Conservation (phyloP, 2,888 invertebrate species). For the Orchesellides sinensis region DNA sequence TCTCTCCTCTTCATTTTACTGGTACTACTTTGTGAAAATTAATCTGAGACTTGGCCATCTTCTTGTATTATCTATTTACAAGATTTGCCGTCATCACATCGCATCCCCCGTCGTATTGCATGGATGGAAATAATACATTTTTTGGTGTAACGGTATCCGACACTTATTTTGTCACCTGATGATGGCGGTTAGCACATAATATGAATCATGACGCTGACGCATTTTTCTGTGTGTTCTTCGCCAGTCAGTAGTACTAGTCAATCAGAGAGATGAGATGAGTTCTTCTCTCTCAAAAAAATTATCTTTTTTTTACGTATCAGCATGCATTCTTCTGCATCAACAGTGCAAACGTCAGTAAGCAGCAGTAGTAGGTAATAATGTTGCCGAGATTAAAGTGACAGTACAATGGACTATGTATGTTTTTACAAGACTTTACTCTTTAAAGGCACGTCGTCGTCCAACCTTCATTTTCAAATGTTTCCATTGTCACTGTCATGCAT, state of each 20-base stretch:
- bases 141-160: slow-evolving; percentile 59
- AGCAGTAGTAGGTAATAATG: no score
- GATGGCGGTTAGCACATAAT: slow-evolving; percentile 41
- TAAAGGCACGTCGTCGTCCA: slow-evolving; percentile 24
- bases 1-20: neutral
- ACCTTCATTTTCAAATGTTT: slow-evolving; percentile 44
- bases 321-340: neutral
- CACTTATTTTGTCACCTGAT: slow-evolving; percentile 67
- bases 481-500: slow-evolving; percentile 10
- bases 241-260: slow-evolving; percentile 58
- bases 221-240: no score
- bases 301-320: slow-evolving; percentile 2
- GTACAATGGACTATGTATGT: slow-evolving; percentile 49
- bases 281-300: no score
- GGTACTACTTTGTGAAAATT: slow-evolving; percentile 26
- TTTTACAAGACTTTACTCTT: neutral
- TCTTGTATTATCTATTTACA: neutral
- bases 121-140: slow-evolving; percentile 63
- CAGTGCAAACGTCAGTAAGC: neutral
- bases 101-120: neutral
- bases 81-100: slow-evolving; percentile 21
- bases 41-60: neutral
- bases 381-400: slow-evolving; percentile 38
- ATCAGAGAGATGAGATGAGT: slow-evolving; percentile 29
- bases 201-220: no score